phyloP scores from a whole-genome alignment of 2,888 invertebrate species.

The Drosophila kambysellisi region DNA sequence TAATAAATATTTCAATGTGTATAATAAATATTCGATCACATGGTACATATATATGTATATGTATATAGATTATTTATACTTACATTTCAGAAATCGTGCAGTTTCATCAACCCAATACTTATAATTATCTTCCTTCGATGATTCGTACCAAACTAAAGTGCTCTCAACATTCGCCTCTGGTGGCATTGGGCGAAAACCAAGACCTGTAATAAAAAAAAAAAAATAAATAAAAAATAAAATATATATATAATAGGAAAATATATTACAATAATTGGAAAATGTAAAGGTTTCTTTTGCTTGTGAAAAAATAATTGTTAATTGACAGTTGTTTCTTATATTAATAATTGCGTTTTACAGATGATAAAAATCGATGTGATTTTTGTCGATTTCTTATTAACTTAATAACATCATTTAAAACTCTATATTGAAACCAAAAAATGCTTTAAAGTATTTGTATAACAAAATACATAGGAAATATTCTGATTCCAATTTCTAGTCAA shows the following conservation, averaged over 20 bases:
- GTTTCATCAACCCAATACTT: constrained; percentile 92
- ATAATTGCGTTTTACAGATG: background rate
- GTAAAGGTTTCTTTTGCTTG: background rate
- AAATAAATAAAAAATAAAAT: no score
- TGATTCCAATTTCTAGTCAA: background rate
- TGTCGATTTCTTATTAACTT: no score
- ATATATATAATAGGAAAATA: constrained; percentile 15
- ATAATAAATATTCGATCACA: background rate
- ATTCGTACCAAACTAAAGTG: constrained; percentile 97
- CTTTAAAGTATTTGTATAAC: background rate
- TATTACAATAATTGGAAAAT: background rate
- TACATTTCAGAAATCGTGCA: constrained; percentile 91
- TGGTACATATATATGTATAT: background rate
- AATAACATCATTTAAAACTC: background rate
- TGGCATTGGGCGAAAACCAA: constrained; percentile 99
- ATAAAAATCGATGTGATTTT: no score
- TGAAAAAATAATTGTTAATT: background rate
- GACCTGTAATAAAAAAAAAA: constrained; percentile 87
- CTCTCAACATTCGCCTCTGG: constrained; percentile 96
- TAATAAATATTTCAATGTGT: background rate
- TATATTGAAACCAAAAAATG: background rate
- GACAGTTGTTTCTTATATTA: background rate
- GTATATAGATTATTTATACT: constrained; percentile 64
- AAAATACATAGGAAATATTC: accelerated
- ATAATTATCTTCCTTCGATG: constrained; percentile 88